phyloP scores from a whole-genome alignment of 2,797 vertebrate species.

The Ispidina picta region DNA sequence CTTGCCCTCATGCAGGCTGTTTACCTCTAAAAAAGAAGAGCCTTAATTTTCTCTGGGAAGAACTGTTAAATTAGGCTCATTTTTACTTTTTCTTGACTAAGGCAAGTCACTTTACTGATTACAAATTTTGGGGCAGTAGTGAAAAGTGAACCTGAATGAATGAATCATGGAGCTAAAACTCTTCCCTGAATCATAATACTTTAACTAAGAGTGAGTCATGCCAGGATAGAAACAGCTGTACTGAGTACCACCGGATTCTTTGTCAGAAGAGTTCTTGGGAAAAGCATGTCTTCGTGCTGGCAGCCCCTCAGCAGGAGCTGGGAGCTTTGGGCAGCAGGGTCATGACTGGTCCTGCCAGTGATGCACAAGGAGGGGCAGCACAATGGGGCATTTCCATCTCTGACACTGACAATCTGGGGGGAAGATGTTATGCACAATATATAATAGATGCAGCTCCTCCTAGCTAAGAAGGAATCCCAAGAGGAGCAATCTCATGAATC shows the following conservation, averaged over 20 bases:
- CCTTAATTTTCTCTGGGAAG: not conserved
- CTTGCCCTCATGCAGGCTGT: not conserved
- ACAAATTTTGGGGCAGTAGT: not conserved
- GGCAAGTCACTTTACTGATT: constrained; percentile 3
- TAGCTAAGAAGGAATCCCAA: not conserved
- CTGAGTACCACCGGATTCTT: not conserved
- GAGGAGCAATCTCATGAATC: not conserved
- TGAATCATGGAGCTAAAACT: constrained; percentile 54
- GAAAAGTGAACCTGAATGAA: constrained; percentile 21
- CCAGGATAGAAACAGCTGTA: not conserved
- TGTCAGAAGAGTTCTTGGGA: not conserved
- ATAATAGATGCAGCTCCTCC: not conserved
- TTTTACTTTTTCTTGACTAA: not conserved
- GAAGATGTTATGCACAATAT: not conserved
- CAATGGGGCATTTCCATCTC: not conserved
- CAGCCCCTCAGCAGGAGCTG: not conserved
- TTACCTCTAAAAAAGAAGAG: not conserved
- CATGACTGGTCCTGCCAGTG: not conserved
- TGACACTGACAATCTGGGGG: not conserved
- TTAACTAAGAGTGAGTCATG: constrained; percentile 49
- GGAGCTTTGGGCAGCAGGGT: not conserved
- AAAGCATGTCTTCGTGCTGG: fast-evolving
- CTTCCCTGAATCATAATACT: constrained; percentile 21
- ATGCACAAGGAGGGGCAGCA: not conserved
- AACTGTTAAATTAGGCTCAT: not conserved